These are phyloP conservation scores for Polydrusus pterygomalis DNA, from an alignment of 2,888 invertebrate genomes.

Conservation along the genomic window DNA sequence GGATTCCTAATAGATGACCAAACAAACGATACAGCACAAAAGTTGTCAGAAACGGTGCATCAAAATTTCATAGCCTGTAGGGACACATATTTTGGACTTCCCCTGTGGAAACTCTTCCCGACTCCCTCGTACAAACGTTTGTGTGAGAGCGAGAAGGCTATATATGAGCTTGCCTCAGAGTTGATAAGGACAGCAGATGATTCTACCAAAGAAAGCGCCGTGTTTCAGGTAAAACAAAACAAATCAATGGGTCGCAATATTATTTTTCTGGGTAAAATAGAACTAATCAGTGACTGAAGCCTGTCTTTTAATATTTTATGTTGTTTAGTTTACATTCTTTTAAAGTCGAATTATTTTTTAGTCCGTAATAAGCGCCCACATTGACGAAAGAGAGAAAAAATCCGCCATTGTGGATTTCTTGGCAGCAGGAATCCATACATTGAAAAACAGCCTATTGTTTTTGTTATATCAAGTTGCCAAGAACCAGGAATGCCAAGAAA, in stretches of 20 bases:
- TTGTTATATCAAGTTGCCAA: slow-evolving; percentile 84
- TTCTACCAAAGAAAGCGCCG: slow-evolving; percentile 77
- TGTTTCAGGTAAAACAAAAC: slow-evolving; percentile 73
- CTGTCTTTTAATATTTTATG: too few relatives aligned
- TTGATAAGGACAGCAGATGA: slow-evolving; percentile 80
- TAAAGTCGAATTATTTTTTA: slow-evolving; percentile 68
- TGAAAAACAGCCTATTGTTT: slow-evolving; percentile 88
- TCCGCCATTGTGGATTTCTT: slow-evolving; percentile 91
- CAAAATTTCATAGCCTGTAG: slow-evolving; percentile 83
- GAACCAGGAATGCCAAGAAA: slow-evolving; percentile 79
- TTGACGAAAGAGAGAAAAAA: slow-evolving; percentile 88
- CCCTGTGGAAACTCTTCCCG: slow-evolving; percentile 87
- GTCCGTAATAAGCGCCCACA: slow-evolving; percentile 81
- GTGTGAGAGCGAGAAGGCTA: slow-evolving; percentile 83
- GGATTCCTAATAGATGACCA: slow-evolving; percentile 77
- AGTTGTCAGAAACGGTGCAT: slow-evolving; percentile 83
- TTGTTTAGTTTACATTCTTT: too few relatives aligned
- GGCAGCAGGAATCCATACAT: slow-evolving; percentile 90
- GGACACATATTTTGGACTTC: slow-evolving; percentile 88
- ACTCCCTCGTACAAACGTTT: slow-evolving; percentile 83
- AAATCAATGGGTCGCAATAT: not conserved
- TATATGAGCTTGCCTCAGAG: slow-evolving; percentile 85
- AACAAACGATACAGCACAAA: slow-evolving; percentile 74
- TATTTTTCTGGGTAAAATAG: too few relatives aligned
- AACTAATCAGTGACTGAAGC: too few relatives aligned